Percentiles rank a stretch among this genome's conserved stretches.
phyloP scores from a whole-genome alignment of 2,888 invertebrate species.

The Eupithecia exiguata region DNA sequence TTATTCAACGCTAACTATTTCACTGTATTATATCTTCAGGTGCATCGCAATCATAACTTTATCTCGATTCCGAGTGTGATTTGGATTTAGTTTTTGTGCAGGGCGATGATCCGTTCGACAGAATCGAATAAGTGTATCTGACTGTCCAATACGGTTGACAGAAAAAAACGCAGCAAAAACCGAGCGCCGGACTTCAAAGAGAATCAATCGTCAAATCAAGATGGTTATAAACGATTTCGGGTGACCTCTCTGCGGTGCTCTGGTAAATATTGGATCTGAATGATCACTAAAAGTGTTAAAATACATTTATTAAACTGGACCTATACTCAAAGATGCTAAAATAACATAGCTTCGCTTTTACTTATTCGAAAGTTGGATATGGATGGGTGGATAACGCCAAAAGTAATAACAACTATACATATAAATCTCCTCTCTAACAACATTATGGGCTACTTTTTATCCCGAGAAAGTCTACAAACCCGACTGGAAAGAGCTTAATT shows the following conservation, averaged over 20 bases:
- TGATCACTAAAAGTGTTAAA: not conserved
- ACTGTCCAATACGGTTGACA: slow-evolving; percentile 19
- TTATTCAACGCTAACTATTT: not conserved
- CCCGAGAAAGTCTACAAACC: not conserved
- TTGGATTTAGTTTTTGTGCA: slow-evolving; percentile 76
- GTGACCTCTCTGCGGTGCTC: not conserved
- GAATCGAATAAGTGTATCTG: slow-evolving; percentile 52
- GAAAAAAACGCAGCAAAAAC: slow-evolving; percentile 37
- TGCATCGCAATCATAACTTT: slow-evolving; percentile 44
- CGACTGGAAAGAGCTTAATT: not conserved
- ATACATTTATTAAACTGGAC: not conserved
- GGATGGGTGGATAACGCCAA: not conserved
- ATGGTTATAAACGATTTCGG: not conserved
- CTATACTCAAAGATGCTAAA: not conserved
- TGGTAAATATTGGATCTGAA: not conserved
- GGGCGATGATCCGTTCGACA: slow-evolving; percentile 64
- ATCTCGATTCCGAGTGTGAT: slow-evolving; percentile 57
- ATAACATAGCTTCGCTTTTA: not conserved
- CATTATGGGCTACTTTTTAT: not conserved
- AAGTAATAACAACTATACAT: not conserved
- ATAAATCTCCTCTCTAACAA: not conserved
- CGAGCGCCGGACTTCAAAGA: slow-evolving; percentile 45
- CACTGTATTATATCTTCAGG: slow-evolving; percentile 7
- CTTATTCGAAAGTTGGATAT: not conserved
- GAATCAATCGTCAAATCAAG: slow-evolving; percentile 25